Evolutionary conservation across 2,888 invertebrate species (phyloP).

Genomic region (Agrochola lychnidis): DNA sequence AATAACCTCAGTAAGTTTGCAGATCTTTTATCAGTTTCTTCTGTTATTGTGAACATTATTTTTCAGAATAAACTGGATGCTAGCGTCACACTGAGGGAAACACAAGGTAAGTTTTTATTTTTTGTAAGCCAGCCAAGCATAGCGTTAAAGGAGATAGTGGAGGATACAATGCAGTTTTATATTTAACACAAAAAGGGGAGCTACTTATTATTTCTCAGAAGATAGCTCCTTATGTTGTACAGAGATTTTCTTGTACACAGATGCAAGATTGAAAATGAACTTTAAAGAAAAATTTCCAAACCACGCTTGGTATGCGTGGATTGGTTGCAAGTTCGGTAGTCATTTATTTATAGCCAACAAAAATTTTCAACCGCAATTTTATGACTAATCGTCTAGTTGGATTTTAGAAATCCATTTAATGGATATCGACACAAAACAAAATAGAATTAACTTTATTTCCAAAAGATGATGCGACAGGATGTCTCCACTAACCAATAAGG

Average conservation of each 20-base stretch:
- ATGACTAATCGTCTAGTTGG: not conserved
- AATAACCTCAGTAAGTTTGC: constrained; percentile 14
- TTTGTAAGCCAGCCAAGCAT: not conserved
- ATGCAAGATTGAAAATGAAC: not conserved
- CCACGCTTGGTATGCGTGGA: not conserved
- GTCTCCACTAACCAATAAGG: too few relatives aligned
- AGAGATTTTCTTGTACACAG: not conserved
- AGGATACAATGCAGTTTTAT: not conserved
- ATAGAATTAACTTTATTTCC: not conserved
- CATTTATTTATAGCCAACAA: not conserved
- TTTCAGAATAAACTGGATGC: constrained; percentile 9
- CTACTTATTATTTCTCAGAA: not conserved
- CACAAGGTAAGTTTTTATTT: constrained; percentile 20
- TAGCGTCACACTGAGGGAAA: not conserved
- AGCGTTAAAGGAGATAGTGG: not conserved
- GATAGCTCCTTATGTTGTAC: not conserved
- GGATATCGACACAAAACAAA: not conserved
- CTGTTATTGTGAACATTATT: constrained; percentile 2
- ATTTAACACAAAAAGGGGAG: not conserved
- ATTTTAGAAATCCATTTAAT: not conserved
- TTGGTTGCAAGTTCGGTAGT: not conserved
- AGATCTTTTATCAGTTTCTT: constrained; percentile 9
- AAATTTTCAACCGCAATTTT: not conserved
- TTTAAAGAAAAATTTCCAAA: not conserved
- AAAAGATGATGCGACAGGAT: too few relatives aligned